Conservation (phyloP, 2,888 invertebrate species). For the Eilema depressum region DNA sequence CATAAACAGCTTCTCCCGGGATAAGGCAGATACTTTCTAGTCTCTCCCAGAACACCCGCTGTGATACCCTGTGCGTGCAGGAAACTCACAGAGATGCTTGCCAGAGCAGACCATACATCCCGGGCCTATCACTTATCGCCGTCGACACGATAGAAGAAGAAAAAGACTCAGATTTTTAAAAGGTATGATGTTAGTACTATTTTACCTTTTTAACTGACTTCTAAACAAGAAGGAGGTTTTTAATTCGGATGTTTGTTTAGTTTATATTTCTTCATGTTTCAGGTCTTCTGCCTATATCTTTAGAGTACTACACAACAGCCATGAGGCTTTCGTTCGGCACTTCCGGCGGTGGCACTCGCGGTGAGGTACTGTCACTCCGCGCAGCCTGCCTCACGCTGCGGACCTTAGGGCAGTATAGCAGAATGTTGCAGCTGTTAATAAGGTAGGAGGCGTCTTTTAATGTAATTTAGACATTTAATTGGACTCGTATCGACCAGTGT, state of each 20-base stretch:
- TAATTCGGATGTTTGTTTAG: too few relatives aligned
- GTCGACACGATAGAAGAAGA: too few relatives aligned
- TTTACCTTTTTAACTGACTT: not conserved
- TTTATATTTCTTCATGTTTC: conserved; percentile 25
- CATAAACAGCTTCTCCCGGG: too few relatives aligned
- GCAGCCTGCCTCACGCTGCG: conserved; percentile 89
- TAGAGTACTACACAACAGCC: conserved; percentile 71
- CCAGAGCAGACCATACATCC: too few relatives aligned
- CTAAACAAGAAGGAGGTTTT: too few relatives aligned
- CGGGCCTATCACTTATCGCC: too few relatives aligned
- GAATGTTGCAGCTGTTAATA: conserved; percentile 89
- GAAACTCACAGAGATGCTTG: too few relatives aligned
- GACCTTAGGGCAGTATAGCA: conserved; percentile 88
- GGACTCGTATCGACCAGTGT: not conserved
- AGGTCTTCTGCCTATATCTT: conserved; percentile 73
- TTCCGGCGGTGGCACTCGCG: conserved; percentile 80
- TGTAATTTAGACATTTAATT: not conserved
- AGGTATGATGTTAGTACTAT: not conserved
- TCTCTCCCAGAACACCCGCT: too few relatives aligned
- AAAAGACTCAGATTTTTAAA: too few relatives aligned
- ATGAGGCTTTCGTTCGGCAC: conserved; percentile 66
- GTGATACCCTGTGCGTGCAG: too few relatives aligned
- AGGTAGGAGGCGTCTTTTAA: conserved; percentile 74
- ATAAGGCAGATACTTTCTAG: too few relatives aligned
- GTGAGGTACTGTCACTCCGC: conserved; percentile 86